Conservation (phyloP, 2,797 vertebrate genomes). For the Acrocephalus scirpaceus region DNA sequence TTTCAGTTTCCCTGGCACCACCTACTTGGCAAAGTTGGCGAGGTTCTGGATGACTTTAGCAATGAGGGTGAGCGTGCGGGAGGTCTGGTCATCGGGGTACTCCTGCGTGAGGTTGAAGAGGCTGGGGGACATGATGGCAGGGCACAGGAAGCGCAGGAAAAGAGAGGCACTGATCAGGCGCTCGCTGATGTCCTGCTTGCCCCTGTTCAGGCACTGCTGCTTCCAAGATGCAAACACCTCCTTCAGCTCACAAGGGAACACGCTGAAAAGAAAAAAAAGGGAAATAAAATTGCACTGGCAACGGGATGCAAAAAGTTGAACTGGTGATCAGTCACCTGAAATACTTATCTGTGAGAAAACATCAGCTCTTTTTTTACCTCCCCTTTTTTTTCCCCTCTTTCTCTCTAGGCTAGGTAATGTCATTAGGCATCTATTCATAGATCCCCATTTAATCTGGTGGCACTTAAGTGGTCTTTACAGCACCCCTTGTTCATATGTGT, state of each 20-base stretch:
- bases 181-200: conserved; percentile 91
- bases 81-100: conserved; percentile 92
- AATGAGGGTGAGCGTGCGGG: conserved; percentile 92
- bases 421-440: conserved; percentile 37
- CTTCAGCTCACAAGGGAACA: conserved; percentile 95
- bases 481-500: not conserved
- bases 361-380: not conserved
- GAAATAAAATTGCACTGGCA: not conserved
- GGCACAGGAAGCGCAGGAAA: conserved; percentile 95
- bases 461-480: conserved; percentile 10
- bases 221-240: conserved; percentile 96
- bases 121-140: conserved; percentile 96
- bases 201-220: conserved; percentile 90
- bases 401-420: conserved; percentile 38
- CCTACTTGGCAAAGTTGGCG: conserved; percentile 95
- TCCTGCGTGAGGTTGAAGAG: conserved; percentile 96
- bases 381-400: not conserved
- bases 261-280: conserved; percentile 70
- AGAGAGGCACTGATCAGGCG: conserved; percentile 94
- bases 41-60: conserved; percentile 99
- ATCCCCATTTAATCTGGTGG: conserved; percentile 21
- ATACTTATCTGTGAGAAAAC: not conserved
- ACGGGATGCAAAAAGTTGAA: not conserved
- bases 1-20: not conserved
- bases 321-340: not conserved